phyloP scores from a whole-genome alignment of 2,113 vertebrate species.

The Calyptomena viridis region DNA sequence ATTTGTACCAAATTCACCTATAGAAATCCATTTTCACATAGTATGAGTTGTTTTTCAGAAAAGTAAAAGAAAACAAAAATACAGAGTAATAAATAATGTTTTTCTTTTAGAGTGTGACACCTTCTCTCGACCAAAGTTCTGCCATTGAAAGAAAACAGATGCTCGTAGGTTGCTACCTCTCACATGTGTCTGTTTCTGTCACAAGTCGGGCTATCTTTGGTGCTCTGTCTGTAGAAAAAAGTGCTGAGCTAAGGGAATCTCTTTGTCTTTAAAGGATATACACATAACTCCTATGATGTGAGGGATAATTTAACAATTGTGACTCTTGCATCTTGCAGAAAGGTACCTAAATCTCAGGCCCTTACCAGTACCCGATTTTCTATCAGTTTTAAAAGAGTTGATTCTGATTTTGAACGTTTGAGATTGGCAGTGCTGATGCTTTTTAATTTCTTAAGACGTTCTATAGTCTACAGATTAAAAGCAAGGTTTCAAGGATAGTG shows the following conservation, averaged over 20 bases:
- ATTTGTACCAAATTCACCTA: not conserved
- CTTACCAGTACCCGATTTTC: not conserved
- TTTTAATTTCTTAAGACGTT: not conserved
- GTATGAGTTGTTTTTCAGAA: not conserved
- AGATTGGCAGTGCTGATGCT: not conserved
- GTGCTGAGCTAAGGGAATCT: not conserved
- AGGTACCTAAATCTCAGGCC: not conserved
- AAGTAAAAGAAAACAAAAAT: not conserved
- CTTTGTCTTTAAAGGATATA: not conserved
- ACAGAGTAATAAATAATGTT: not conserved
- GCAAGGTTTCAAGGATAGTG: not conserved
- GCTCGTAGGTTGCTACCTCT: not conserved
- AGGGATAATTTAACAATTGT: not conserved
- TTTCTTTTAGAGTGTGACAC: not conserved
- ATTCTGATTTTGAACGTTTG: not conserved
- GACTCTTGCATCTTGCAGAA: not conserved
- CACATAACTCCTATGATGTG: fast-evolving
- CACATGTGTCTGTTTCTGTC: fast-evolving
- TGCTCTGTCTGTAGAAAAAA: not conserved
- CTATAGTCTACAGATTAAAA: not conserved
- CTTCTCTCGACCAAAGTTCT: not conserved
- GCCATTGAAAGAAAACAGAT: not conserved
- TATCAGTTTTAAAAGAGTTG: not conserved
- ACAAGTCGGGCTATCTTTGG: not conserved
- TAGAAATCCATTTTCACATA: not conserved